These are phyloP conservation scores for Hoplostethus atlanticus DNA, from an alignment of 2,797 vertebrate genomes.

Conservation along the genomic window DNA sequence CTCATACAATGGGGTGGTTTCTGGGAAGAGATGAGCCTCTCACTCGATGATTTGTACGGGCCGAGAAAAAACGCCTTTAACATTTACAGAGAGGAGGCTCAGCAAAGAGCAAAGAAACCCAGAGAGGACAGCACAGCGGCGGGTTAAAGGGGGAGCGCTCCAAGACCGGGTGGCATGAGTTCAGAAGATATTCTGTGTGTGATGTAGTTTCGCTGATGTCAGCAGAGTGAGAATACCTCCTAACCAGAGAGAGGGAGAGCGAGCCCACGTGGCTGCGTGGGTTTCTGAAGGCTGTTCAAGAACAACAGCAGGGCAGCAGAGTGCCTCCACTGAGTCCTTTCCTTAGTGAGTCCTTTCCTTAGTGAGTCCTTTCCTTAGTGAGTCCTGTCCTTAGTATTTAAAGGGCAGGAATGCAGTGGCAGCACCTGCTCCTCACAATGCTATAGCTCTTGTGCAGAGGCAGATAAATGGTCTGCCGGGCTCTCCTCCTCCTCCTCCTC, in stretches of 20 bases:
- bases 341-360: too few relatives aligned
- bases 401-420: conserved; percentile 42
- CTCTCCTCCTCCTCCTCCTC: conserved; percentile 51
- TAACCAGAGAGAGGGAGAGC: conserved; percentile 51
- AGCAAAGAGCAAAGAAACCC: conserved; percentile 61
- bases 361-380: conserved; percentile 19
- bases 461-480: conserved; percentile 67
- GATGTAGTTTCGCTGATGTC: conserved; percentile 77
- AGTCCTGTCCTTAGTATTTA: conserved; percentile 57
- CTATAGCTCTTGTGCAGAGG: conserved; percentile 40
- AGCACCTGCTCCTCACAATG: conserved; percentile 74
- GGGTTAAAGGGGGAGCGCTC: conserved; percentile 43
- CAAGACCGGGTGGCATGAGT: conserved; percentile 49
- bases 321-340: background rate
- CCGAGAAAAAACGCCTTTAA: conserved; percentile 30
- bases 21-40: conserved; percentile 17
- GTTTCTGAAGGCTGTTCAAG: conserved; percentile 64
- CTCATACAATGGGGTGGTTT: conserved; percentile 29
- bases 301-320: conserved; percentile 59
- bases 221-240: conserved; percentile 65
- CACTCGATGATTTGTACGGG: conserved; percentile 7
- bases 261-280: conserved; percentile 50
- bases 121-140: conserved; percentile 41
- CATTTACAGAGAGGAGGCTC: conserved; percentile 45
- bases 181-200: conserved; percentile 58